phyloP scores from a whole-genome alignment of 2,888 invertebrate genomes.

The Cryptus armator region DNA sequence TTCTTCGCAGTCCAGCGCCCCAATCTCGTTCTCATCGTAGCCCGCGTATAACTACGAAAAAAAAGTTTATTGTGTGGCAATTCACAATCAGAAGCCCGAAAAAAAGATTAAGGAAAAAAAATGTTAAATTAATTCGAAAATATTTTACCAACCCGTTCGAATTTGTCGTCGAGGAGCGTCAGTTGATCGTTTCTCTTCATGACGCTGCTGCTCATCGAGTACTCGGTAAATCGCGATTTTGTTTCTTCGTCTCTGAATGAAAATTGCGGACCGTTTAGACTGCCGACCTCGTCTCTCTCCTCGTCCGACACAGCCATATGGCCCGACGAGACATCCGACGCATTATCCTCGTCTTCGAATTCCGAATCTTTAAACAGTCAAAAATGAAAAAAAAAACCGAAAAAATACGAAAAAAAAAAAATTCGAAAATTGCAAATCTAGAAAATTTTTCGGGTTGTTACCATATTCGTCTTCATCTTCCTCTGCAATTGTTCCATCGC shows the following conservation, averaged over 20 bases:
- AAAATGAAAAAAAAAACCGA: background rate
- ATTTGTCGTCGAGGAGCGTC: slow-evolving; percentile 93
- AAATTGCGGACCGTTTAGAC: slow-evolving; percentile 85
- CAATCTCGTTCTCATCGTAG: slow-evolving; percentile 96
- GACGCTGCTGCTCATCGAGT: slow-evolving; percentile 97
- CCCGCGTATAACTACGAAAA: slow-evolving; percentile 89
- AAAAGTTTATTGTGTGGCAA: slow-evolving; percentile 32
- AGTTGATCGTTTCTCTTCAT: slow-evolving; percentile 94
- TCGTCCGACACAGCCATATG: slow-evolving; percentile 78
- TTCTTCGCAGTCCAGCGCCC: slow-evolving; percentile 95
- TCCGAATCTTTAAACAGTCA: slow-evolving; percentile 81
- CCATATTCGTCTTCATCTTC: slow-evolving; percentile 82
- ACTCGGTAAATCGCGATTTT: slow-evolving; percentile 95
- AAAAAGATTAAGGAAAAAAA: slow-evolving; percentile 6
- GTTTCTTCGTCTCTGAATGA: slow-evolving; percentile 90
- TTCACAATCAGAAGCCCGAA: background rate
- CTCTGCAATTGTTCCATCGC: slow-evolving; percentile 81
- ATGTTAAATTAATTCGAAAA: background rate
- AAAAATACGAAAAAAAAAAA: background rate
- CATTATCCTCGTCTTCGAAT: slow-evolving; percentile 81
- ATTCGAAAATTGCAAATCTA: slow-evolving; percentile 32
- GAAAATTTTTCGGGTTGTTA: slow-evolving; percentile 42
- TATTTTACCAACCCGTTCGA: slow-evolving; percentile 90
- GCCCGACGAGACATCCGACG: slow-evolving; percentile 80
- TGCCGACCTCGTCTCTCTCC: slow-evolving; percentile 85